These are phyloP conservation scores for Paelopatides confundens DNA, from an alignment of 53 echinoderm and acorn worm species.

Conservation along the genomic window DNA sequence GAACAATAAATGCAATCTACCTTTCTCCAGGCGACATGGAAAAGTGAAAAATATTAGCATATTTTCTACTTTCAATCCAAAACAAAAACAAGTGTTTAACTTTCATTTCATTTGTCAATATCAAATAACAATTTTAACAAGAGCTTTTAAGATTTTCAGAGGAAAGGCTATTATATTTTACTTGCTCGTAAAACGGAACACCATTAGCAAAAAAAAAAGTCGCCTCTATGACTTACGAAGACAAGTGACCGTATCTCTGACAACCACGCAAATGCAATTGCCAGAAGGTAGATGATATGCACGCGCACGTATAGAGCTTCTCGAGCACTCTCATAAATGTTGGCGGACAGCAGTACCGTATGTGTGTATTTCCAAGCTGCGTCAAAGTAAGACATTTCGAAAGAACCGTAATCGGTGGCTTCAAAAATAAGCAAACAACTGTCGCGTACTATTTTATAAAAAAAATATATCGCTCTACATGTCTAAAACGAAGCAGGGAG, in stretches of 20 bases:
- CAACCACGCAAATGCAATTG: background rate
- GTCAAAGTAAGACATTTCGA: too few species aligned
- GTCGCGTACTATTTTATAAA: too few species aligned
- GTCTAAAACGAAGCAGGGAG: too few species aligned
- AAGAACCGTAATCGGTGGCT: too few species aligned
- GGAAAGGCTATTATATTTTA: background rate
- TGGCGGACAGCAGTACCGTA: background rate
- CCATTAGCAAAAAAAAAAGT: background rate
- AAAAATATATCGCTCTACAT: too few species aligned
- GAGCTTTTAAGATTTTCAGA: background rate
- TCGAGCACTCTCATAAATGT: background rate
- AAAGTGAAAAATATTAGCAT: background rate
- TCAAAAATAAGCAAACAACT: too few species aligned
- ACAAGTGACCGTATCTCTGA: conserved; percentile 4
- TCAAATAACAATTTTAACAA: background rate
- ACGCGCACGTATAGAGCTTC: background rate
- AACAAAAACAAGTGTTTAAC: background rate
- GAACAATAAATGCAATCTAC: background rate
- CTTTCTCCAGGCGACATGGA: background rate
- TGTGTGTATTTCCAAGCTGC: too few species aligned
- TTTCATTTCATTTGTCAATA: background rate
- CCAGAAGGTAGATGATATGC: background rate
- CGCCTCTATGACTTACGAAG: background rate
- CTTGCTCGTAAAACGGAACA: background rate
- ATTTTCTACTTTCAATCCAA: background rate